These are phyloP conservation scores for Helogale parvula DNA, from an alignment of 2,113 vertebrate species.

Conservation along the genomic window DNA sequence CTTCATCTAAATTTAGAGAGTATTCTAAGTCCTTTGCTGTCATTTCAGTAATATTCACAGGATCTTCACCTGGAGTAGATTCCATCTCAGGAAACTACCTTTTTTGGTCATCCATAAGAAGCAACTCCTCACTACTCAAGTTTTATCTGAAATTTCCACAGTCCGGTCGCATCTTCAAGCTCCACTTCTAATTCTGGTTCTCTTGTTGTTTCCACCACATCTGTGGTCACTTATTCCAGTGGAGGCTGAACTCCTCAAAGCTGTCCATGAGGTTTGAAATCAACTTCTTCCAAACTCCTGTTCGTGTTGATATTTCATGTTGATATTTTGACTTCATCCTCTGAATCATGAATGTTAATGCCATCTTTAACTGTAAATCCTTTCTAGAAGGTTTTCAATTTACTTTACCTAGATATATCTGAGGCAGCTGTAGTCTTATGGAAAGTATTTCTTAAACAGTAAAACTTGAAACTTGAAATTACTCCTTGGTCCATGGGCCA, in stretches of 20 bases:
- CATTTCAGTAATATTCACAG: too few species aligned
- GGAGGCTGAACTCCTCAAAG: neutral
- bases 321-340: neutral
- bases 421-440: too few species aligned
- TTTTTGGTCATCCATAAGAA: neutral
- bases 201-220: neutral
- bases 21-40: too few species aligned
- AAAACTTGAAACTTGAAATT: too few species aligned
- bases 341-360: neutral
- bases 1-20: neutral
- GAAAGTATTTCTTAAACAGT: too few species aligned
- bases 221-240: neutral
- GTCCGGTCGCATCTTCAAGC: neutral
- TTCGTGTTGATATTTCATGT: neutral
- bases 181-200: too few species aligned
- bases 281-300: neutral
- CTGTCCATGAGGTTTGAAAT: neutral
- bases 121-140: neutral
- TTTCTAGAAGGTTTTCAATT: too few species aligned
- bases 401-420: too few species aligned
- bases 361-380: too few species aligned
- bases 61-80: too few species aligned
- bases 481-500: too few species aligned
- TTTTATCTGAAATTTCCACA: neutral
- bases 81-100: neutral